A percentile compares a stretch with the other conserved stretches of the same genome.
Evolutionary conservation across 2,797 vertebrate species (phyloP).

Genomic region (Acrocephalus scirpaceus): DNA sequence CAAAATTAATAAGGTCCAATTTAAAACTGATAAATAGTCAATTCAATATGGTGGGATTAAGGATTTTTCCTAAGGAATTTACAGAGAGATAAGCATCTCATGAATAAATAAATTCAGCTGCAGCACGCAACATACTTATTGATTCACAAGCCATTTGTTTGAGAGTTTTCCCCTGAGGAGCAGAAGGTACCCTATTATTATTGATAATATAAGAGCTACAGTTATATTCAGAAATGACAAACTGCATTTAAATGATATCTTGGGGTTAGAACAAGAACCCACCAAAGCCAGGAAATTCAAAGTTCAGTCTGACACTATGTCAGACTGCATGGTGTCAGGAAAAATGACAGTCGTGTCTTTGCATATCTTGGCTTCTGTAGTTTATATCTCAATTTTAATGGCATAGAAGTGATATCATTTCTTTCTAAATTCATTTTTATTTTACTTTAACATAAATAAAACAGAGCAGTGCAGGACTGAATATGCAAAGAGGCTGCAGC

Average conservation of each 20-base stretch:
- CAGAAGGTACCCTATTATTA: slow-evolving; percentile 73
- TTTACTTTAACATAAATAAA: slow-evolving; percentile 41
- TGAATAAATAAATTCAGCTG: slow-evolving; percentile 80
- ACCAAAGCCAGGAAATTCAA: slow-evolving; percentile 64
- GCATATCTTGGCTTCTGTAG: slow-evolving; percentile 51
- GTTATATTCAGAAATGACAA: slow-evolving; percentile 69
- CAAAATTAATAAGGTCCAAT: slow-evolving; percentile 76
- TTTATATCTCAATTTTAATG: slow-evolving; percentile 66
- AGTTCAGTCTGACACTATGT: slow-evolving; percentile 63
- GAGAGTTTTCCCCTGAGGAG: slow-evolving; percentile 73
- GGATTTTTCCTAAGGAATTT: slow-evolving; percentile 76
- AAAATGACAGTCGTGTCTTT: slow-evolving; percentile 61
- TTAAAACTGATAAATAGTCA: slow-evolving; percentile 79
- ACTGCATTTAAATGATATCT: slow-evolving; percentile 70
- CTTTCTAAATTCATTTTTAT: slow-evolving; percentile 15
- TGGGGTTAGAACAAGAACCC: slow-evolving; percentile 59
- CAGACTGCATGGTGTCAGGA: slow-evolving; percentile 56
- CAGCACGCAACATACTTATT: slow-evolving; percentile 72
- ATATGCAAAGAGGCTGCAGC: not conserved
- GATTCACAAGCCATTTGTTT: slow-evolving; percentile 78
- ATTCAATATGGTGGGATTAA: slow-evolving; percentile 73
- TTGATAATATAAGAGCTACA: slow-evolving; percentile 75
- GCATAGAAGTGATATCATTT: not conserved
- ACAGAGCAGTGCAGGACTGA: not conserved
- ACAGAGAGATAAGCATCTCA: slow-evolving; percentile 75